Conservation (phyloP, 2,113 vertebrate species). For the Zootoca vivipara region DNA sequence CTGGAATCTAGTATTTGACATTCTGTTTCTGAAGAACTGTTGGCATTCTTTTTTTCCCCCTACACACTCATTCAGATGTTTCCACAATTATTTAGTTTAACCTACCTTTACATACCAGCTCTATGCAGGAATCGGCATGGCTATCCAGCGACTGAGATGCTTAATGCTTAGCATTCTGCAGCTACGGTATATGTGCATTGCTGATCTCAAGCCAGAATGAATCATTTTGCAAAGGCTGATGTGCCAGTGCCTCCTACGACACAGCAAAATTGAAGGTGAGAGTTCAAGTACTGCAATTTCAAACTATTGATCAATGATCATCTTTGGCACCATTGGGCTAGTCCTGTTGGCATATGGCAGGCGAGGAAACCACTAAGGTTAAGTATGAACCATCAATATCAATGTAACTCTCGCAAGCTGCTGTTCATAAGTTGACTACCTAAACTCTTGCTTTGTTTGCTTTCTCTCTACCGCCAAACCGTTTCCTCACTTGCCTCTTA, state of each 20-base stretch:
- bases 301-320: conserved; percentile 71
- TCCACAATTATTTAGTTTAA: background rate
- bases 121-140: conserved; percentile 17
- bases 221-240: conserved; percentile 62
- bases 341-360: conserved; percentile 51
- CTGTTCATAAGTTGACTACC: conserved; percentile 42
- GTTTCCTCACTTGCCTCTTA: background rate
- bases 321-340: conserved; percentile 60
- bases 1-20: background rate
- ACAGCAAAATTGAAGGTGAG: conserved; percentile 69
- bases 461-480: background rate
- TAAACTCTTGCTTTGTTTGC: conserved; percentile 3
- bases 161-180: conserved; percentile 53
- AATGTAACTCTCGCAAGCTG: conserved; percentile 31
- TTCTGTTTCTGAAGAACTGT: background rate
- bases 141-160: background rate
- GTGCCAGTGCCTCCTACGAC: conserved; percentile 51
- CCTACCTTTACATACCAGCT: background rate
- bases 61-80: background rate
- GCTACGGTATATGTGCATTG: conserved; percentile 35
- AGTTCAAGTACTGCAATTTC: conserved; percentile 71
- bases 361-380: conserved; percentile 58
- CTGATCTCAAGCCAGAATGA: conserved; percentile 61
- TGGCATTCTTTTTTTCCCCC: background rate
- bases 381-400: conserved; percentile 63